A percentile compares a stretch with the other conserved stretches of the same genome.
phyloP scores from a whole-genome alignment of 2,797 vertebrate species.

The Chelon labrosus region DNA sequence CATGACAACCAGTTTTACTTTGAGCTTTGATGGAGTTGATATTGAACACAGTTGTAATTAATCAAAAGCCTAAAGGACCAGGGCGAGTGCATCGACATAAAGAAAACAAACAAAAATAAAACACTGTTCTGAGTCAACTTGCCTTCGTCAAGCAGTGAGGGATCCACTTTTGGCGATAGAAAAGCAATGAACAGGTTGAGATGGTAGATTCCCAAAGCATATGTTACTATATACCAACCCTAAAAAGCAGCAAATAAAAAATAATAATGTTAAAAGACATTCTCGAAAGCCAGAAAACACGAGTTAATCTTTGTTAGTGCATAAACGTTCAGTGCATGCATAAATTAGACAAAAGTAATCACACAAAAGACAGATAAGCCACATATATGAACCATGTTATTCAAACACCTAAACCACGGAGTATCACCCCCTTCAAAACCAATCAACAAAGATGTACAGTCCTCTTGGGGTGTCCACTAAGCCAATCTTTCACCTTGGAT shows the following conservation, averaged over 20 bases:
- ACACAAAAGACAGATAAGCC: background rate
- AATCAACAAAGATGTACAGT: background rate
- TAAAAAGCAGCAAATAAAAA: conserved; percentile 74
- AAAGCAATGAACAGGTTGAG: conserved; percentile 99
- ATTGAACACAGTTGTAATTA: background rate
- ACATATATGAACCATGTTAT: background rate
- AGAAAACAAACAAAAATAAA: conserved; percentile 4
- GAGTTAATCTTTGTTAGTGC: background rate
- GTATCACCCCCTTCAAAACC: background rate
- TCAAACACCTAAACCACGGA: background rate
- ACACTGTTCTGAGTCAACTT: conserved; percentile 54
- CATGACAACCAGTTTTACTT: background rate
- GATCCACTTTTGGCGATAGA: conserved; percentile 99
- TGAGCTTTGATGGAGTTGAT: background rate
- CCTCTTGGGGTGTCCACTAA: background rate
- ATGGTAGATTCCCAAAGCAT: conserved; percentile 99
- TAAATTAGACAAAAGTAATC: background rate
- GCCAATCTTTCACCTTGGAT: conserved; percentile 13
- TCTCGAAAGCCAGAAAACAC: background rate
- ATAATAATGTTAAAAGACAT: conserved; percentile 6
- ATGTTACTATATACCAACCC: conserved; percentile 99
- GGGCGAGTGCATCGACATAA: background rate
- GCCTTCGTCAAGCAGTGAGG: conserved; percentile 98
- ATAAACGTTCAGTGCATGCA: no score
- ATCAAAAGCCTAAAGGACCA: conserved; percentile 9